Conservation (phyloP, 2,888 invertebrate genomes). For the Philaethria dido region DNA sequence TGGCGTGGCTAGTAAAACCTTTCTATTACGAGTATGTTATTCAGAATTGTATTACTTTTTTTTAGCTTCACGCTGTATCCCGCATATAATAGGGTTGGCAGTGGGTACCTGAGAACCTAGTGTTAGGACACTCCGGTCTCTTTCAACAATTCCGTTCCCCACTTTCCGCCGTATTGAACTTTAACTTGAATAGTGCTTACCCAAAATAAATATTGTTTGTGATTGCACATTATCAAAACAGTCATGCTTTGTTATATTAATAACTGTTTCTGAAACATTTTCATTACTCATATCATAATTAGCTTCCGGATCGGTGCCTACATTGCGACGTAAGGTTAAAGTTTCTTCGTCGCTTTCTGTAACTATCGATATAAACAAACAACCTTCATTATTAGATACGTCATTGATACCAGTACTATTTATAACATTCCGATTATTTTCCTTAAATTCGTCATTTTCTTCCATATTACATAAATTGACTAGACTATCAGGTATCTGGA, state of each 20-base stretch:
- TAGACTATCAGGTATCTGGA: conserved; percentile 65
- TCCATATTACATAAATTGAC: conserved; percentile 59
- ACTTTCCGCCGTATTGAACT: too few relatives aligned
- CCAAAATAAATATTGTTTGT: conserved; percentile 68
- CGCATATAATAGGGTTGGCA: too few relatives aligned
- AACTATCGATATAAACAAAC: conserved; percentile 61
- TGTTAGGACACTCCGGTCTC: too few relatives aligned
- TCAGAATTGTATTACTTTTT: too few relatives aligned
- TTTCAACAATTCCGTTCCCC: too few relatives aligned
- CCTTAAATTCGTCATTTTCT: conserved; percentile 37
- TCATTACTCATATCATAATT: conserved; percentile 51
- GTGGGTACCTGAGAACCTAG: too few relatives aligned
- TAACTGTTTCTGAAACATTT: conserved; percentile 50
- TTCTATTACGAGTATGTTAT: too few relatives aligned
- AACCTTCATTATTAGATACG: conserved; percentile 58
- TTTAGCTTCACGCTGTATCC: too few relatives aligned
- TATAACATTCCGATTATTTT: conserved; percentile 22
- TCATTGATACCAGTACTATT: conserved; percentile 27
- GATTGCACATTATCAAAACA: conserved; percentile 57
- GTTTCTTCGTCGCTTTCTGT: conserved; percentile 61
- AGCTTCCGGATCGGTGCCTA: conserved; percentile 59
- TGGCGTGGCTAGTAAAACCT: too few relatives aligned
- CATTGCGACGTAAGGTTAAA: conserved; percentile 59
- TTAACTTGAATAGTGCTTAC: conserved; percentile 53
- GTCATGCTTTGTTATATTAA: conserved; percentile 54